Conservation (phyloP, 2,797 vertebrate genomes). For the Adrianichthys oophorus region DNA sequence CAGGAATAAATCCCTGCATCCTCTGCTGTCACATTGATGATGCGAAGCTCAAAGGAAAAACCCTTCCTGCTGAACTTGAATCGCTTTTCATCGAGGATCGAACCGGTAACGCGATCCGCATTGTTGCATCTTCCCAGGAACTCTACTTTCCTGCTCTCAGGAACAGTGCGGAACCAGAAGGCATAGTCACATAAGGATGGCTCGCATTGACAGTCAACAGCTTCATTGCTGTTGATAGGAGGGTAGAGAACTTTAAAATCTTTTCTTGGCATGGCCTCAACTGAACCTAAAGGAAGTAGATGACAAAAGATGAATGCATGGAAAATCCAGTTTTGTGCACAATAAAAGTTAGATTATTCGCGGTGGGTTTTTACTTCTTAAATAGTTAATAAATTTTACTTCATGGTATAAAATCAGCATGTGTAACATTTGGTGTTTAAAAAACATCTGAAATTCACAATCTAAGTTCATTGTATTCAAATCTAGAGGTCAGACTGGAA, state of each 20-base stretch:
- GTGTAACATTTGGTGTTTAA: no score
- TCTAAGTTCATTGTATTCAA: no score
- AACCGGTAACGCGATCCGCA: accelerated
- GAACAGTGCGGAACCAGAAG: constrained; percentile 63
- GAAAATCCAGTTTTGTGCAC: no score
- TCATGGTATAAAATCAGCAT: no score
- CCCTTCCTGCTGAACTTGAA: constrained; percentile 26
- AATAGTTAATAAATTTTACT: no score
- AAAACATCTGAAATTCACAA: no score
- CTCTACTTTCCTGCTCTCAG: not conserved
- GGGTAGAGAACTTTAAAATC: constrained; percentile 28
- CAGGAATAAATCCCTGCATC: constrained; percentile 77
- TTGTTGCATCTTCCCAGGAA: constrained; percentile 49
- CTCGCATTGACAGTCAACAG: constrained; percentile 49
- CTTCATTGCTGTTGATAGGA: constrained; percentile 1
- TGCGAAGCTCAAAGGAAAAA: constrained; percentile 44
- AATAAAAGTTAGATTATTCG: no score
- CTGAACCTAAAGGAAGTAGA: constrained; percentile 24
- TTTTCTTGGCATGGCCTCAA: constrained; percentile 5
- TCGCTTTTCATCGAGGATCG: accelerated
- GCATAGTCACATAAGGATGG: constrained; percentile 31
- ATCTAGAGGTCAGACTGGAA: no score
- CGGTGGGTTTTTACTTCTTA: no score
- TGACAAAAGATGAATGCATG: constrained; percentile 3
- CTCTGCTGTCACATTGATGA: constrained; percentile 30